A percentile compares a stretch with the other conserved stretches of the same genome.
These are phyloP conservation scores for Podilymbus podiceps DNA, from an alignment of 2,113 vertebrate genomes.

Conservation along the genomic window DNA sequence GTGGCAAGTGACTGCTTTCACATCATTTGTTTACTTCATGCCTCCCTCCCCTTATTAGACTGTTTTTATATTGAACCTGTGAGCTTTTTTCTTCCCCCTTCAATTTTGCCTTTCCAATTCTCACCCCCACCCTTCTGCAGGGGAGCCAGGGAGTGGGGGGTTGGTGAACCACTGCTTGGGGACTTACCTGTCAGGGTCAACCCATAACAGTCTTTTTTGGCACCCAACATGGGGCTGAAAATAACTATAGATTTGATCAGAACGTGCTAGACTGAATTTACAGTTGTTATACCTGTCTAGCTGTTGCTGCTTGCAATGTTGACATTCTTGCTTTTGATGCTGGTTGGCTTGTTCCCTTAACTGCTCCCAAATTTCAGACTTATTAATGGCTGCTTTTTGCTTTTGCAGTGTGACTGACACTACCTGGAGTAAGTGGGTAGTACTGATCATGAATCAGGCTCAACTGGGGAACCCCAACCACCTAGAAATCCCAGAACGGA, in stretches of 20 bases:
- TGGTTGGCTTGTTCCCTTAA: background rate
- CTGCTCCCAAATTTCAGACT: background rate
- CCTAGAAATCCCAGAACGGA: background rate
- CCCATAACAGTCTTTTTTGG: background rate
- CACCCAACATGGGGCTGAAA: background rate
- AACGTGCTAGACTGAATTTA: background rate
- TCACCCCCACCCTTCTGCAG: background rate
- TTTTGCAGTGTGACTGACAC: background rate
- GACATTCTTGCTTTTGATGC: background rate
- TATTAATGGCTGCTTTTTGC: background rate
- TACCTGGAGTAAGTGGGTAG: background rate
- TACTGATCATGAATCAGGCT: background rate
- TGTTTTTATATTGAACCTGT: background rate
- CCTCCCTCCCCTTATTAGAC: background rate
- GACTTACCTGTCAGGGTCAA: background rate
- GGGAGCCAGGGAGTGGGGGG: background rate
- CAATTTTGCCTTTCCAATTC: background rate
- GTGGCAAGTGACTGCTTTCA: background rate
- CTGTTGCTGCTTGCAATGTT: background rate
- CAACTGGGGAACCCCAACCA: background rate
- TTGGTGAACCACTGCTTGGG: background rate
- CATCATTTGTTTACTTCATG: background rate
- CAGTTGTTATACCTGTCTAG: background rate
- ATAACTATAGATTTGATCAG: background rate
- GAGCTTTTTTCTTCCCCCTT: background rate